phyloP scores from a whole-genome alignment of 2,888 invertebrate genomes.

The Heliothis peltigera region DNA sequence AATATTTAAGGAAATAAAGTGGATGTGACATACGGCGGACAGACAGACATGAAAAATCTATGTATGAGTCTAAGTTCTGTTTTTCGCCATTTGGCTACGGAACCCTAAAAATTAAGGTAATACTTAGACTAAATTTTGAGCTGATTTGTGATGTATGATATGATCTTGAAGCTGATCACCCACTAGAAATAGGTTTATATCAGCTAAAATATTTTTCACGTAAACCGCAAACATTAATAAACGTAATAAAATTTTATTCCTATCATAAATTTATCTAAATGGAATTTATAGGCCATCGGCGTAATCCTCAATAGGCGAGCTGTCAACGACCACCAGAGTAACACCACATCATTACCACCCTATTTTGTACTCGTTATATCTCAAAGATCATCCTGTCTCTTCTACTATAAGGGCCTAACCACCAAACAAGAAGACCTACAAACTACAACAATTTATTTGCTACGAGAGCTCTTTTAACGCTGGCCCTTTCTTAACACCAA shows the following conservation, averaged over 20 bases:
- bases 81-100: too few relatives aligned
- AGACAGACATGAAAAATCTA: too few relatives aligned
- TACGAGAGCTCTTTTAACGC: constrained; percentile 63
- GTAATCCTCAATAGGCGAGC: constrained; percentile 77
- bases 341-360: constrained; percentile 85
- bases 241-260: constrained; percentile 62
- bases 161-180: too few relatives aligned
- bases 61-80: too few relatives aligned
- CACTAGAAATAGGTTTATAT: too few relatives aligned
- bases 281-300: constrained; percentile 62
- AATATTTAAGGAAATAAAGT: too few relatives aligned
- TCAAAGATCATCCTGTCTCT: constrained; percentile 77
- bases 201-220: neutral
- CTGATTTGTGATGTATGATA: too few relatives aligned
- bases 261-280: constrained; percentile 52
- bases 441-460: constrained; percentile 37
- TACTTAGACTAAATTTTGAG: too few relatives aligned
- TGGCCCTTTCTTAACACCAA: constrained; percentile 53
- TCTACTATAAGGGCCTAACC: constrained; percentile 68
- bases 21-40: too few relatives aligned
- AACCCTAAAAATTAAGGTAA: too few relatives aligned
- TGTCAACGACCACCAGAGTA: constrained; percentile 82
- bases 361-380: constrained; percentile 76
- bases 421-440: constrained; percentile 59
- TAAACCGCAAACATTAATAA: constrained; percentile 17